A percentile compares a stretch with the other conserved stretches of the same genome.
These are phyloP conservation scores for Garra rufa DNA, from an alignment of 2,113 vertebrate species.

Conservation along the genomic window DNA sequence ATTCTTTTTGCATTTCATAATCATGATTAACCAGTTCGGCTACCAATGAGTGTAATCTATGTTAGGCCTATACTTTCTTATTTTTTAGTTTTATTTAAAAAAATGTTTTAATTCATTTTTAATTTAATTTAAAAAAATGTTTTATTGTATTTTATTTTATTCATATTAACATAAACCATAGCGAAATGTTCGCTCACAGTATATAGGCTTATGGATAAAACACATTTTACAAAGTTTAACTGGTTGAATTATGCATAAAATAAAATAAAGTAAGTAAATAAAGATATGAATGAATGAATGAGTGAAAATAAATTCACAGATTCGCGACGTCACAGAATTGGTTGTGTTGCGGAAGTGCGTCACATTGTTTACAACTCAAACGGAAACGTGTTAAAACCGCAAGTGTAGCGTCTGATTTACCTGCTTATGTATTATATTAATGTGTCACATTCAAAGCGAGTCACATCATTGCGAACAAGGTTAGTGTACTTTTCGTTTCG, in stretches of 20 bases:
- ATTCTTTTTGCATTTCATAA: not conserved
- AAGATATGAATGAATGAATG: too few relatives aligned
- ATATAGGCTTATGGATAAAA: not conserved
- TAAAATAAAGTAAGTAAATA: not conserved
- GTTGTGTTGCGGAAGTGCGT: conserved; percentile 22
- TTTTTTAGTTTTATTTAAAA: too few relatives aligned
- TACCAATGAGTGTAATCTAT: too few relatives aligned
- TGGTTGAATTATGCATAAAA: not conserved
- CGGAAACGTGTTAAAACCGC: not conserved
- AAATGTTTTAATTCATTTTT: too few relatives aligned
- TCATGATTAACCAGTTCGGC: too few relatives aligned
- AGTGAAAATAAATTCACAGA: too few relatives aligned
- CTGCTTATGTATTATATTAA: not conserved
- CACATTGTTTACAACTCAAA: conserved; percentile 27
- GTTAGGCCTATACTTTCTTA: too few relatives aligned
- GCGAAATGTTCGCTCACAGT: not conserved
- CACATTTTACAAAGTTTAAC: not conserved
- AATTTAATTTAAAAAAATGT: too few relatives aligned
- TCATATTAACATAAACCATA: not conserved
- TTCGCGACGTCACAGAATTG: not conserved
- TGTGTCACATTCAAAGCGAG: not conserved
- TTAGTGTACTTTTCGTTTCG: not conserved
- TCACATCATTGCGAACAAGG: not conserved
- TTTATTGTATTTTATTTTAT: not conserved
- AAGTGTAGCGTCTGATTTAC: not conserved